Percentiles rank a stretch among this genome's conserved stretches.
These are phyloP conservation scores for Bombus superbus DNA, from an alignment of 1,140 invertebrate species.

Conservation along the genomic window DNA sequence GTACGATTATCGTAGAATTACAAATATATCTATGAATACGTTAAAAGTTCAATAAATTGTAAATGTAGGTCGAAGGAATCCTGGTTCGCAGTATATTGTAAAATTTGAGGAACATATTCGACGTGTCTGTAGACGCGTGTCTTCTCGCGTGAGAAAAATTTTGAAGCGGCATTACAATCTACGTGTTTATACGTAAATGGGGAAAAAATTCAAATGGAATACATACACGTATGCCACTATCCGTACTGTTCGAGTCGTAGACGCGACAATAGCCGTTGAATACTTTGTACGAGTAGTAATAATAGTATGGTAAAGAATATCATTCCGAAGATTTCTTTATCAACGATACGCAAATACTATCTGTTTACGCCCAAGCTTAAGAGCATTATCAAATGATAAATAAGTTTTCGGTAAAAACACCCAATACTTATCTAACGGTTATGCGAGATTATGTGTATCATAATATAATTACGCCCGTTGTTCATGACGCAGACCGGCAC, in stretches of 20 bases:
- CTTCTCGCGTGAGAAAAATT: neutral
- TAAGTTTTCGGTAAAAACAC: neutral
- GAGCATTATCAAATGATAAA: neutral
- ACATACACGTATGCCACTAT: neutral
- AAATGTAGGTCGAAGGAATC: neutral
- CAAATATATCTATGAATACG: neutral
- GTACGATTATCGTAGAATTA: neutral
- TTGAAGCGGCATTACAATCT: neutral
- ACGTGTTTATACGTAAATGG: neutral
- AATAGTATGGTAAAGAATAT: no score
- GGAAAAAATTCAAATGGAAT: neutral
- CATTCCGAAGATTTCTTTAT: neutral
- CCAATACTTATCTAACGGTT: neutral
- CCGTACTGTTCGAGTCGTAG: neutral
- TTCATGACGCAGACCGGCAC: slow-evolving; percentile 1
- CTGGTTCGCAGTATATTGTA: neutral
- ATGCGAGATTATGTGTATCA: neutral
- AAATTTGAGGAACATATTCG: neutral
- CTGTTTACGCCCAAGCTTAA: neutral
- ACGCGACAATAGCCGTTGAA: neutral
- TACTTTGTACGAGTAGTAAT: neutral
- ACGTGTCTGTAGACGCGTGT: neutral
- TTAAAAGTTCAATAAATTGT: neutral
- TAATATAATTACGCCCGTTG: neutral
- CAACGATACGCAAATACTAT: neutral